These are phyloP conservation scores for Himalopsyche japonica DNA, from an alignment of 2,888 invertebrate species.

Conservation along the genomic window DNA sequence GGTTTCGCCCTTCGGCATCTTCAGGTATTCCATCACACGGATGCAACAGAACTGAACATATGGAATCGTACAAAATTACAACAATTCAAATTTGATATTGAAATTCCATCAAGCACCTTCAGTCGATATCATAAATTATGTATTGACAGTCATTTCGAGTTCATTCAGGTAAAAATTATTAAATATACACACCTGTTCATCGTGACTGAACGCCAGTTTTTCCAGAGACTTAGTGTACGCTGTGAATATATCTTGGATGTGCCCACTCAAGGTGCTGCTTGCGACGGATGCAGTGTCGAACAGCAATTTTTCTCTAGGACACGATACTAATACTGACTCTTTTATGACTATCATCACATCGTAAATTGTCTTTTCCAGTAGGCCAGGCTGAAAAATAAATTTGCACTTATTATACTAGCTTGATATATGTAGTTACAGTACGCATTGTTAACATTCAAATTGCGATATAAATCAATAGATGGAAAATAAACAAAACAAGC, in stretches of 20 bases:
- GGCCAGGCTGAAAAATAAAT: constrained; percentile 47
- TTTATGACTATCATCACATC: constrained; percentile 54
- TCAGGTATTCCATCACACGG: no score
- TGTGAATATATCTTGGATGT: constrained; percentile 64
- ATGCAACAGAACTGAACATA: no score
- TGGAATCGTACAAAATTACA: no score
- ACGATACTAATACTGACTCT: constrained; percentile 52
- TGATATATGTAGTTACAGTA: no score
- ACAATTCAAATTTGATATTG: no score
- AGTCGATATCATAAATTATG: no score
- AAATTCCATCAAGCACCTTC: no score
- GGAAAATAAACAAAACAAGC: no score
- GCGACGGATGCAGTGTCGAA: constrained; percentile 52
- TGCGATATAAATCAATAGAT: background rate
- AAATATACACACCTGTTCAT: constrained; percentile 58
- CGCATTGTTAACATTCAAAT: no score
- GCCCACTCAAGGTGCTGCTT: constrained; percentile 50
- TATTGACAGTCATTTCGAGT: no score
- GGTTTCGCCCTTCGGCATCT: no score
- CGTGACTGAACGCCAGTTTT: constrained; percentile 70
- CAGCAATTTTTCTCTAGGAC: constrained; percentile 53
- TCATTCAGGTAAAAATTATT: background rate
- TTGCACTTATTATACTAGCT: background rate
- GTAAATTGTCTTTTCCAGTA: constrained; percentile 50
- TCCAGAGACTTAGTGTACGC: constrained; percentile 71